Base-by-base conservation (phyloP, 2,113 vertebrate species). In the Piaya cayana region DNA sequence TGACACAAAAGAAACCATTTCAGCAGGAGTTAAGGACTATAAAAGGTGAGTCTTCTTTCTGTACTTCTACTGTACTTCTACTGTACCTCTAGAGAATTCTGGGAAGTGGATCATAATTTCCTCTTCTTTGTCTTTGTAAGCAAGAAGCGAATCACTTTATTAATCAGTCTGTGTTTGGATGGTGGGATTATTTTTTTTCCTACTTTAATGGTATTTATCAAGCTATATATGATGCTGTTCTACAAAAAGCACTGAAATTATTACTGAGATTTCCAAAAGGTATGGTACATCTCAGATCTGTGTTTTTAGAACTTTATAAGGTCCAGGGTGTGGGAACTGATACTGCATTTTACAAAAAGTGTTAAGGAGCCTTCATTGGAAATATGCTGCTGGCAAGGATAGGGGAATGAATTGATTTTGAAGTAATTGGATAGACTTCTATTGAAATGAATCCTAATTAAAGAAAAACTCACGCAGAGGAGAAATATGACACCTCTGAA, bases 1-100 rank as follows among this genome's bases (percentile, higher is more conserved):
- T 95, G 91, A 86, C 83, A 94, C 36, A 53, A 90, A 85, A 92
- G 72, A 82, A 91, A 67, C 52, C 30, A 47, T 94, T 94, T 77
- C 8, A 62, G 77, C 17, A 65, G 58, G 45, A 83, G 62, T 82
- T 93, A 77, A 92, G 89, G 90, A 92, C 81, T 82, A 58, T 56
- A 68, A 96, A 89, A 92, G 91, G 84, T 91, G 85, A 89, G 43
- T 74, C 86, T 93, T 2, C 1, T 39, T 93, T 82, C 52, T 86
- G 37, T 60, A 32, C n/a, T 94, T 80, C 15, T 29, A 86, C 43
- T 29, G 84, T 52, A n/a, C 15, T 94, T 80, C 15, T 29, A 86
- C 43, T 29, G 84, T 56, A n/a, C 15, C 87, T 91, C 71, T 30
- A 42, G 42, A 75, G 88, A 87, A 59, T 87, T 92, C 34, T 75